A percentile compares a stretch with the other conserved stretches of the same genome.
phyloP scores from a whole-genome alignment of 1,140 invertebrate species.

The Euschistus heros region DNA sequence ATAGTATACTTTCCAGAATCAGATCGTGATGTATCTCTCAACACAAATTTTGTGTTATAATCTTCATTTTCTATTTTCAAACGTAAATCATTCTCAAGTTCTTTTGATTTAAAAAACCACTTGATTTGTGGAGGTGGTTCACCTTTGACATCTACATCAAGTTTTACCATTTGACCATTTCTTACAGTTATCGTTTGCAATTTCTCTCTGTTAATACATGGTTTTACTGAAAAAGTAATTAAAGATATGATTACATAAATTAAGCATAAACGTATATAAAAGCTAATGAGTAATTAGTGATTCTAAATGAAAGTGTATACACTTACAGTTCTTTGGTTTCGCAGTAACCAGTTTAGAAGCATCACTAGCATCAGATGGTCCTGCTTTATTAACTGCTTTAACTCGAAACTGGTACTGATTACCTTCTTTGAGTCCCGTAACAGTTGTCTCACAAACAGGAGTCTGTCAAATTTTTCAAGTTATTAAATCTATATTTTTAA shows the following conservation, averaged over 20 bases:
- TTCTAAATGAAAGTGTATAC: not conserved
- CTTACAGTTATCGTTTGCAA: slow-evolving; percentile 78
- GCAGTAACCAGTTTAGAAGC: slow-evolving; percentile 76
- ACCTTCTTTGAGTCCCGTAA: slow-evolving; percentile 80
- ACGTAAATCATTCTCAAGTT: slow-evolving; percentile 47
- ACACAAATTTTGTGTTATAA: slow-evolving; percentile 76
- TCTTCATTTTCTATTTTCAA: slow-evolving; percentile 83
- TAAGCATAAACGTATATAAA: not conserved
- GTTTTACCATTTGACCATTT: slow-evolving; percentile 80
- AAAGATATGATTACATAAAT: not conserved
- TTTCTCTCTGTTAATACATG: slow-evolving; percentile 83
- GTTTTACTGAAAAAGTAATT: slow-evolving; percentile 57
- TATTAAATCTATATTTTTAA: not conserved
- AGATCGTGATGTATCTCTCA: slow-evolving; percentile 67
- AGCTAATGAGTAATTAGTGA: too few species aligned
- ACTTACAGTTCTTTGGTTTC: slow-evolving; percentile 76
- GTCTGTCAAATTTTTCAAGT: slow-evolving; percentile 39
- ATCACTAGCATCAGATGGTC: slow-evolving; percentile 80
- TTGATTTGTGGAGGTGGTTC: slow-evolving; percentile 87
- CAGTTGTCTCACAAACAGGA: slow-evolving; percentile 67
- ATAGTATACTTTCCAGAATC: slow-evolving; percentile 86
- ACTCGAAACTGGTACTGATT: slow-evolving; percentile 89
- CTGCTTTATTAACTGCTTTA: slow-evolving; percentile 86
- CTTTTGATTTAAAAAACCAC: slow-evolving; percentile 70
- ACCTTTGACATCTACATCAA: slow-evolving; percentile 89